Base-by-base conservation (phyloP, 2,888 invertebrate genomes). In the Schrankia costaestrigalis region DNA sequence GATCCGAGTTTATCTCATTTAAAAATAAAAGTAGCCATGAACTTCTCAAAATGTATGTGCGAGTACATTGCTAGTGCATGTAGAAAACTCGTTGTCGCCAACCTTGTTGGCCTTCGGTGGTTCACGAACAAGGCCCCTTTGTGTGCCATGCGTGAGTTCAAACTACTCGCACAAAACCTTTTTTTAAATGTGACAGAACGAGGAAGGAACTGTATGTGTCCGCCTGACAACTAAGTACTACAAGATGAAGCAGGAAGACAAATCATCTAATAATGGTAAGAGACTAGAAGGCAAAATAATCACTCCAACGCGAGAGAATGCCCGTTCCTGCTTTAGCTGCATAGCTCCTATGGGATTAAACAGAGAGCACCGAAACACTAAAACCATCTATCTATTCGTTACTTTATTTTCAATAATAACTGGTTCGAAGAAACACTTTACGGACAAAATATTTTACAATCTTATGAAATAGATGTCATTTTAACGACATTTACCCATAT, bases 121-220 rank as follows among this genome's bases (percentile, higher is more conserved):
- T 82, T 82, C 81, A 84, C 71, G 83, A 83, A 75, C 84, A 84
- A 85, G 85, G 84, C 65, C 63, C 66, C 82, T 79, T 82, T 82
- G 78, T 81, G 69, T 64, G 59, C 56, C 55, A 54, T 47, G 46
- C 48, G 46, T 52, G 57, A 46, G 49, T 46, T 55, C 47, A 55
- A 17, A 48, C 42, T 40, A 35, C 49, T 50, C 45, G 45, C 29
- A 25, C n/a, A 25, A 13, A 39, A 36, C 42, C 43, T 35, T 40
- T 32, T 44, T 54, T 25, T 35, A 37, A 37, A 39, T 29, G 33
- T 18, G 32, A 40, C 41, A 52, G 41, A 52, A 55, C 47, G 45
- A 52, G 56, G 56, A 58, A 56, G 59, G 41, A 46, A 47, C 32
- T 50, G 36, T 44, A 43, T 40, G 25, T 5, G 4, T 17, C 7